These are phyloP conservation scores for Solea senegalensis DNA, from an alignment of 2,113 vertebrate genomes.

Conservation along the genomic window DNA sequence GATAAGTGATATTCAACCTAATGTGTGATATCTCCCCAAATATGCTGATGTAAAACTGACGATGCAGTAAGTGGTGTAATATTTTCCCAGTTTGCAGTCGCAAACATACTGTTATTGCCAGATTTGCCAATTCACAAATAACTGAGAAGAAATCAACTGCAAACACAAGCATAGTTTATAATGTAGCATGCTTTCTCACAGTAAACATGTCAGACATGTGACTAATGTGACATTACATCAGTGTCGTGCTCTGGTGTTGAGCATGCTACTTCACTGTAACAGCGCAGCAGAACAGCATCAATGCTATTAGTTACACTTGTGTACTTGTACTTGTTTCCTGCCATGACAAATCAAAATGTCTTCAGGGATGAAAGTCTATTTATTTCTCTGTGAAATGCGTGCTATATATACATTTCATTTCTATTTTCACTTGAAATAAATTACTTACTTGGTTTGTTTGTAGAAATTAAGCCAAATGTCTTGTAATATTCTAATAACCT, in stretches of 20 bases:
- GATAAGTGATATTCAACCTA: no score
- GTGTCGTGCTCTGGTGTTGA: neutral
- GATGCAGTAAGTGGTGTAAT: no score
- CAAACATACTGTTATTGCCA: no score
- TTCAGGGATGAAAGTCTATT: neutral
- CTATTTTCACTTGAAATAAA: neutral
- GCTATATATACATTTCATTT: conserved; percentile 10
- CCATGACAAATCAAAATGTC: conserved; percentile 2
- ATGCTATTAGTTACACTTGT: neutral
- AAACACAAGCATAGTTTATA: neutral
- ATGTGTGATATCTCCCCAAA: no score
- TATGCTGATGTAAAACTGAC: no score
- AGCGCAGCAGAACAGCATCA: conserved; percentile 1
- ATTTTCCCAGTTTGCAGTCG: no score
- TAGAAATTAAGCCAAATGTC: neutral
- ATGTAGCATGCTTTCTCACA: neutral
- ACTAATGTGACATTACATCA: neutral
- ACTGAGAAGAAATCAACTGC: no score
- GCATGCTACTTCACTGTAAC: neutral
- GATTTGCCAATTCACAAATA: no score
- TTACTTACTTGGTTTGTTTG: neutral
- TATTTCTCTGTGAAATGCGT: conserved; percentile 12
- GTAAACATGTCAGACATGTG: neutral
- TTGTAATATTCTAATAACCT: conserved; percentile 2
- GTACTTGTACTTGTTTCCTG: neutral